Evolutionary conservation across 2,888 invertebrate species (phyloP), one percentile per base, ranked within the genome.

Genomic region (Pyrochroa serraticornis): DNA sequence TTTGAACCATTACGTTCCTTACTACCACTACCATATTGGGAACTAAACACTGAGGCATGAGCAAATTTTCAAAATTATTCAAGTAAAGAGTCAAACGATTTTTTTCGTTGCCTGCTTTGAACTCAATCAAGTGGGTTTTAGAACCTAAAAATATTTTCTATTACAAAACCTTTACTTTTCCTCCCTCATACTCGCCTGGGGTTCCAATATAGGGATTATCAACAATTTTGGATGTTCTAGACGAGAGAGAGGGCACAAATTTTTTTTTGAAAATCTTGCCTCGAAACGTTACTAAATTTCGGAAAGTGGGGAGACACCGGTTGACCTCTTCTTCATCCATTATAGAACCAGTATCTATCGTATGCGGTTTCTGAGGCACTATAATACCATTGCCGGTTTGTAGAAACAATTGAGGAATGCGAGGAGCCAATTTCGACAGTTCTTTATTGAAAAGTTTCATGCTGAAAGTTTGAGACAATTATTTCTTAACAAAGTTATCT

Each of bases 101-200:
- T n/a, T 34, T 35, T n/a, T 46, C 34, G 30, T 46, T 34, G 9
- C 33, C 32, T 6, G 22, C 22, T 3, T 35, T 6, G 22, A 46
- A 46, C 34, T 46, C 46, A 7, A 46, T 2, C 30, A 35, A 13
- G 35, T 46, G 46, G n/a, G 46, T 46, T 35, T 36, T 42, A 22
- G 6, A 7, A 5, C 42, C 42, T 42, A 2, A 7, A 22, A 30
- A 35, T 10, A 35, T 3, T 9, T 35, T 6, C 3, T 9, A 3
- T 3, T 3, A 35, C 36, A 2, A 41, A 30, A 41, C 9, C 1
- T 6, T 22, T 6, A n/a, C 13, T 3, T 10, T n/a, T 14, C 33
- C n/a, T n/a, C n/a, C n/a, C n/a, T n/a, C n/a, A n/a, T 22, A 22
- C 22, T 3, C 22, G 22, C 46, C 46, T 2, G 46, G 46, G 2